phyloP scores from a whole-genome alignment of 2,113 vertebrate species.

The Tyrannus savana region DNA sequence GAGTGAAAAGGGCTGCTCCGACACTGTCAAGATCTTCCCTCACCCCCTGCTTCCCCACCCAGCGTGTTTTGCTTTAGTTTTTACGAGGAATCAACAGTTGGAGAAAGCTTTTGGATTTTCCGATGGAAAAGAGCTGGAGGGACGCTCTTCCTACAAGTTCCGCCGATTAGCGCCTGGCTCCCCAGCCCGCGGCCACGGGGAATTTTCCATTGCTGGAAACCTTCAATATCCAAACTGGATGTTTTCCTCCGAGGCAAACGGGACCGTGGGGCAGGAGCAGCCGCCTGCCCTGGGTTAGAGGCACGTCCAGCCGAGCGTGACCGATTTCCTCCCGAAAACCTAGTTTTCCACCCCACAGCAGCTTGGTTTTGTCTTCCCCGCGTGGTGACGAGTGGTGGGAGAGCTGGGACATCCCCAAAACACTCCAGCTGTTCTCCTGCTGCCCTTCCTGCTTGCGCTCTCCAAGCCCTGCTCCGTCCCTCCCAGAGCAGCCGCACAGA shows the following conservation, averaged over 20 bases:
- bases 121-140: constrained; percentile 53
- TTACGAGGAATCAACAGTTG: constrained; percentile 49
- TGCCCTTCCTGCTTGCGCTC: accelerated
- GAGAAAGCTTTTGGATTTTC: constrained; percentile 46
- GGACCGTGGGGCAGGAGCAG: neutral
- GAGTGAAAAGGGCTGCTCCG: constrained; percentile 31
- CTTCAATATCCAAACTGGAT: neutral
- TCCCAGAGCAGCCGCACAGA: neutral
- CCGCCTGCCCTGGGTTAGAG: neutral
- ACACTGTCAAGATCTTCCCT: neutral
- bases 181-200: neutral
- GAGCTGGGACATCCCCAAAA: accelerated
- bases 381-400: accelerated
- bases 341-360: neutral
- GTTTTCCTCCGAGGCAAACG: neutral
- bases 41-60: neutral
- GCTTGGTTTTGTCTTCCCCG: neutral
- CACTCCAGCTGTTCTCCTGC: neutral
- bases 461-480: accelerated
- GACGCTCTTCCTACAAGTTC: constrained; percentile 21
- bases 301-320: accelerated
- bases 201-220: constrained; percentile 58
- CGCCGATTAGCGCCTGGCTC: constrained; percentile 25
- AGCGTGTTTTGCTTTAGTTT: constrained; percentile 5
- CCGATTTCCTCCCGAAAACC: neutral